Base-by-base conservation (phyloP, 2,888 invertebrate genomes). In the Hymenopus coronatus region DNA sequence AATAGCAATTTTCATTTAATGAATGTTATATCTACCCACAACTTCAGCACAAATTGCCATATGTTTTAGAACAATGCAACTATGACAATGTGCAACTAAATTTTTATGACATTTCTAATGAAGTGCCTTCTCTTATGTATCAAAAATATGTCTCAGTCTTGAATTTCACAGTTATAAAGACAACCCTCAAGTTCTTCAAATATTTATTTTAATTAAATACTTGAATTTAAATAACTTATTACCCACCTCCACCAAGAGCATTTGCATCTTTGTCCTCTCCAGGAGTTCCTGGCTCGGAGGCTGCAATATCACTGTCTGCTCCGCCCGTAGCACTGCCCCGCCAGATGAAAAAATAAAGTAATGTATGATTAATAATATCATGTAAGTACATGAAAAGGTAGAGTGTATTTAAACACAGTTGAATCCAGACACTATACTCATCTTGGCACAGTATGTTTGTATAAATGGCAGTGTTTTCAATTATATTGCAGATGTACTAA, bases 281-380 rank as follows among this genome's bases (percentile, higher is more conserved):
- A 91, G 97, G 97, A 84, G 97, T 96, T 90, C 96, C 96, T 85
- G 96, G 96, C 88, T 96, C 95, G 89, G 97, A 97, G 86, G 94
- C 97, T 90, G 97, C 97, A 89, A 91, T 91, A 90, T 97, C 96
- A 93, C 97, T 98, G 93, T 98, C 98, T 28, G 98, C 98, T 90
- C 98, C 97, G 91, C 98, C 98, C 91, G 98, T 98, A 91, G 97
- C 98, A 94, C 98, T 98, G 89, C 46, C 86, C 88, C 87, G 81
- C 54, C 87, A 88, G 84, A 54, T 54, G 83, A 54, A 27, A 88
- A 46, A 83, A 88, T 83, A 84, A 87, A 84, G 84, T 46, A 33
- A 33, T 81, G 84, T 84, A 84, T 33, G 81, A 89, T 81, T 87
- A 82, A 85, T 84, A 54, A 86, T n/a, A 25, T 70, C 15, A 70